These are phyloP conservation scores for Zonotrichia albicollis DNA, from an alignment of 2,797 vertebrate genomes.

Conservation along the genomic window DNA sequence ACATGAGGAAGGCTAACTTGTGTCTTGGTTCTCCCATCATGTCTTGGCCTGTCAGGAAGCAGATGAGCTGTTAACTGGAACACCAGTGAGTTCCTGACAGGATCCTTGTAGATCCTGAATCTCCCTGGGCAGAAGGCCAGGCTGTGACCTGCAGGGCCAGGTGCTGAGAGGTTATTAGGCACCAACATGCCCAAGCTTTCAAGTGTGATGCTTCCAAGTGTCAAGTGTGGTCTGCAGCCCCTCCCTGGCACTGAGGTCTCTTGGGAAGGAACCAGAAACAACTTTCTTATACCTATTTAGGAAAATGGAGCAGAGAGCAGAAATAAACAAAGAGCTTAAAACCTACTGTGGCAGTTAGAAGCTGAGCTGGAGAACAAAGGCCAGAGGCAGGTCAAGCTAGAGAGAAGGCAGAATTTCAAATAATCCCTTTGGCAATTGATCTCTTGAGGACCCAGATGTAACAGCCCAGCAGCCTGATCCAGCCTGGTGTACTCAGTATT, in stretches of 20 bases:
- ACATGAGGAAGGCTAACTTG: background rate
- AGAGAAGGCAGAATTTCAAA: background rate
- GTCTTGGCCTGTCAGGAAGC: background rate
- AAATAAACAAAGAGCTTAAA: constrained; percentile 5
- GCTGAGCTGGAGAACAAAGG: background rate
- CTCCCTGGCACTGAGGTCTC: background rate
- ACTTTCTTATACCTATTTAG: background rate
- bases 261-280: background rate
- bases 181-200: background rate
- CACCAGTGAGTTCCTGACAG: background rate
- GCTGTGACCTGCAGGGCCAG: background rate
- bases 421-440: background rate
- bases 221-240: background rate
- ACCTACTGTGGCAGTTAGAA: background rate
- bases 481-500: background rate
- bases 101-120: background rate
- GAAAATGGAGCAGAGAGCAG: constrained; percentile 1
- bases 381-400: background rate
- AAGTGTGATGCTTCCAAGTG: too few species aligned
- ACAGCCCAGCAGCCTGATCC: background rate
- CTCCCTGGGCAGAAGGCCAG: background rate
- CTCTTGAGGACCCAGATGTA: background rate
- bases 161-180: background rate
- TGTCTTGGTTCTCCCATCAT: background rate
- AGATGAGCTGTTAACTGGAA: background rate